These are phyloP conservation scores for Gila orcuttii DNA, from an alignment of 2,113 vertebrate species.

Conservation along the genomic window DNA sequence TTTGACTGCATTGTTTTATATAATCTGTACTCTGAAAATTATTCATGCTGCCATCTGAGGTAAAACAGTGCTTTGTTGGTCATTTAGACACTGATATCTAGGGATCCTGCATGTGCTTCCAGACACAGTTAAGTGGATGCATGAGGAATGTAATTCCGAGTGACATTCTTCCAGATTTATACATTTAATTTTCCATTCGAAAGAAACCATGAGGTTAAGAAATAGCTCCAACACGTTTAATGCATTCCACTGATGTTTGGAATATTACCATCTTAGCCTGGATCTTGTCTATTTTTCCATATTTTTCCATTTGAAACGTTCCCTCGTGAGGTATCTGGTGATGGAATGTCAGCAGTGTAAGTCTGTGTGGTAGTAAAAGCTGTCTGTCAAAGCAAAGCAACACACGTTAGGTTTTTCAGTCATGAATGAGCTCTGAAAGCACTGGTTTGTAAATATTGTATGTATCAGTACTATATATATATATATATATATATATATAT, in stretches of 20 bases:
- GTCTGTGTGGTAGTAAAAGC: slow-evolving; percentile 16
- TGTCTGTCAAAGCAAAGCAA: not conserved
- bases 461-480: too few relatives aligned
- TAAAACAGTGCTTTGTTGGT: not conserved
- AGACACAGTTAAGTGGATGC: not conserved
- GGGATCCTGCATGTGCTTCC: not conserved
- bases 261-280: not conserved
- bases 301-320: not conserved
- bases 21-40: not conserved
- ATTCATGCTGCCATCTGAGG: not conserved
- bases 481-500: too few relatives aligned
- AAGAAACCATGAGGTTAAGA: not conserved
- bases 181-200: not conserved
- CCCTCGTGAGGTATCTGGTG: not conserved
- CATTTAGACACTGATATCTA: not conserved
- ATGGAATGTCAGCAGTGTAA: slow-evolving; percentile 6
- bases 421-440: not conserved
- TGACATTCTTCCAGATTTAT: not conserved
- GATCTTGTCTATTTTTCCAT: not conserved
- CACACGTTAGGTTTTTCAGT: not conserved
- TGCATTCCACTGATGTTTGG: slow-evolving; percentile 16
- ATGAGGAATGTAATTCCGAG: slow-evolving; percentile 3
- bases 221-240: slow-evolving; percentile 3
- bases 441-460: not conserved
- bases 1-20: not conserved